phyloP scores from a whole-genome alignment of 2,888 invertebrate species.

The Gymnosoma rotundatum region DNA sequence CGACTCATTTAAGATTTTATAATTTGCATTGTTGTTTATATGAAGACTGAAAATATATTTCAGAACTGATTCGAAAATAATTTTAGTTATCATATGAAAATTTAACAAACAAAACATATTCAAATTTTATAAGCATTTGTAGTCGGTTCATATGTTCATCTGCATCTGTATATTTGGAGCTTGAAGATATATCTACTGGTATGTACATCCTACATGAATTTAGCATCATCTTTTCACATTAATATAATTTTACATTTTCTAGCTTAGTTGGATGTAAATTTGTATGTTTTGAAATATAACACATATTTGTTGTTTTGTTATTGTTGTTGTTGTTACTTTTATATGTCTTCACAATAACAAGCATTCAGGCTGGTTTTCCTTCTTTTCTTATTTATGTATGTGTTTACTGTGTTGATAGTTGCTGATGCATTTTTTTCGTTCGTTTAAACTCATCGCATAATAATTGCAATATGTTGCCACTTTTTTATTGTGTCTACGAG shows the following conservation, averaged over 20 bases:
- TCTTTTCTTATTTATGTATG: slow-evolving; percentile 36
- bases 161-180: neutral
- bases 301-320: slow-evolving; percentile 21
- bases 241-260: slow-evolving; percentile 39
- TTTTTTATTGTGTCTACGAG: slow-evolving; percentile 58
- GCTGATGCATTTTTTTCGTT: slow-evolving; percentile 24
- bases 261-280: neutral
- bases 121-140: neutral
- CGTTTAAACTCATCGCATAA: slow-evolving; percentile 51
- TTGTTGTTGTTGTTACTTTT: slow-evolving; percentile 21
- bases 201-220: slow-evolving; percentile 33
- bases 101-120: neutral
- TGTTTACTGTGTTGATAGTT: slow-evolving; percentile 19
- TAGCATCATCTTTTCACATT: slow-evolving; percentile 51
- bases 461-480: slow-evolving; percentile 65
- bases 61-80: neutral
- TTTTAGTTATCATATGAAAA: slow-evolving; percentile 3
- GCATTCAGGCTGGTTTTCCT: slow-evolving; percentile 46
- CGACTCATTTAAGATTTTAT: no score
- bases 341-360: slow-evolving; percentile 37
- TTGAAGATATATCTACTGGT: neutral
- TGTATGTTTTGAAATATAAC: slow-evolving; percentile 20
- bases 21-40: no score
- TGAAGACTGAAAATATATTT: neutral
- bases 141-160: neutral